A percentile compares a stretch with the other conserved stretches of the same genome.
These are phyloP conservation scores for Thaumetopoea pityocampa DNA, from an alignment of 1,140 invertebrate species.

Conservation along the genomic window DNA sequence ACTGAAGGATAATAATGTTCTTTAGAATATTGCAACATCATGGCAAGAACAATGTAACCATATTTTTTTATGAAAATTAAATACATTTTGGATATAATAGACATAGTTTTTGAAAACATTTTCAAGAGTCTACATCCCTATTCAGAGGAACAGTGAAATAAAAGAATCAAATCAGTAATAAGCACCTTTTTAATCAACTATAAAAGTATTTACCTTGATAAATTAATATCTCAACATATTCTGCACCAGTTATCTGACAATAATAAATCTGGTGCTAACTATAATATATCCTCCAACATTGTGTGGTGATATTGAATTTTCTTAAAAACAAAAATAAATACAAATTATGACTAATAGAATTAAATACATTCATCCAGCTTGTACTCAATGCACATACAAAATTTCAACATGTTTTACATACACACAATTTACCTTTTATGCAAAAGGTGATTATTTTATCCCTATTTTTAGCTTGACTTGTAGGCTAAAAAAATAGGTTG, in stretches of 20 bases:
- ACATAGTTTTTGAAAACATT: neutral
- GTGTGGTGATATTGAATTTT: conserved; percentile 38
- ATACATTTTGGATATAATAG: conserved; percentile 1
- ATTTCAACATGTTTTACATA: conserved; percentile 12
- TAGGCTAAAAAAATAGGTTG: no score
- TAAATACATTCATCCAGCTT: conserved; percentile 67
- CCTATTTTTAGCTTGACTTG: no score
- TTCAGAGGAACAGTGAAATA: conserved; percentile 13
- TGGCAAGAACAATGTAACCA: no score
- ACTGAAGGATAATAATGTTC: no score
- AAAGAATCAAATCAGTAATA: conserved; percentile 38
- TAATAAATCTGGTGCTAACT: conserved; percentile 45
- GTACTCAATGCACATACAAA: conserved; percentile 43
- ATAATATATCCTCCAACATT: conserved; percentile 33
- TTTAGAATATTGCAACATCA: no score
- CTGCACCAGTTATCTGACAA: conserved; percentile 37
- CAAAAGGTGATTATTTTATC: no score
- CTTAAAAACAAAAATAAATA: conserved; percentile 57
- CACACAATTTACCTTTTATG: conserved; percentile 9
- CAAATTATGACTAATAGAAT: conserved; percentile 61
- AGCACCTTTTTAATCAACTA: conserved; percentile 72
- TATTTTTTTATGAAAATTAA: no score
- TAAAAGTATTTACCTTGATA: conserved; percentile 47
- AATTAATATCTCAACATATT: conserved; percentile 49
- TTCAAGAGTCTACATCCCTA: neutral